These are phyloP conservation scores for Liolophura sinensis DNA, from an alignment of 1,140 invertebrate genomes.

Conservation along the genomic window DNA sequence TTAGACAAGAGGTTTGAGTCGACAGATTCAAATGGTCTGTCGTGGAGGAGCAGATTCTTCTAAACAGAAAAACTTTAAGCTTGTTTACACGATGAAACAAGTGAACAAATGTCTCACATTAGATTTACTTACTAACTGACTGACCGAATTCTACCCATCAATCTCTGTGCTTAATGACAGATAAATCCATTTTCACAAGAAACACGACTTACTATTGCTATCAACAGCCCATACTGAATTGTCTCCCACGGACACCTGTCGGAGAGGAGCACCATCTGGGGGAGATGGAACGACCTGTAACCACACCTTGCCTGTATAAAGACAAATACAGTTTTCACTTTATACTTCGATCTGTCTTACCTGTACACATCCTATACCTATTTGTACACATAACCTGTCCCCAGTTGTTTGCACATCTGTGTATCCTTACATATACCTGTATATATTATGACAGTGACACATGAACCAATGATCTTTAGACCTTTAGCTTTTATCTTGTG, in stretches of 20 bases:
- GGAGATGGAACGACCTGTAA: conserved; percentile 69
- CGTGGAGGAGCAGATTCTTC: too few species aligned
- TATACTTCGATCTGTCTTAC: too few species aligned
- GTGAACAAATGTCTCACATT: too few species aligned
- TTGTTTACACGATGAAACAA: too few species aligned
- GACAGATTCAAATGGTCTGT: too few species aligned
- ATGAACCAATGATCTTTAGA: neutral
- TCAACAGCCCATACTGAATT: conserved; percentile 73
- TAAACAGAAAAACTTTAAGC: too few species aligned
- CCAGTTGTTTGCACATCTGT: neutral
- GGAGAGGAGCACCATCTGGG: conserved; percentile 68
- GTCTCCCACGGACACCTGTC: conserved; percentile 74
- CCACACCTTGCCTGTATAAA: conserved; percentile 62
- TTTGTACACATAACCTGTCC: neutral
- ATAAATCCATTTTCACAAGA: neutral
- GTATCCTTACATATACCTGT: too few species aligned
- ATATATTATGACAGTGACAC: neutral
- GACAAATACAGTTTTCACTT: neutral
- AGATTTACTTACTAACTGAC: too few species aligned
- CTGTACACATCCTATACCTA: neutral
- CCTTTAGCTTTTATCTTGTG: too few species aligned
- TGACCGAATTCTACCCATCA: too few species aligned
- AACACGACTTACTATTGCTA: conserved; percentile 49
- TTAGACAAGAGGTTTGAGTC: too few species aligned
- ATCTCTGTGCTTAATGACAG: too few species aligned